A percentile compares a stretch with the other conserved stretches of the same genome.
Evolutionary conservation across 2,113 vertebrate genomes (phyloP).

Genomic region (Anoplopoma fimbria): DNA sequence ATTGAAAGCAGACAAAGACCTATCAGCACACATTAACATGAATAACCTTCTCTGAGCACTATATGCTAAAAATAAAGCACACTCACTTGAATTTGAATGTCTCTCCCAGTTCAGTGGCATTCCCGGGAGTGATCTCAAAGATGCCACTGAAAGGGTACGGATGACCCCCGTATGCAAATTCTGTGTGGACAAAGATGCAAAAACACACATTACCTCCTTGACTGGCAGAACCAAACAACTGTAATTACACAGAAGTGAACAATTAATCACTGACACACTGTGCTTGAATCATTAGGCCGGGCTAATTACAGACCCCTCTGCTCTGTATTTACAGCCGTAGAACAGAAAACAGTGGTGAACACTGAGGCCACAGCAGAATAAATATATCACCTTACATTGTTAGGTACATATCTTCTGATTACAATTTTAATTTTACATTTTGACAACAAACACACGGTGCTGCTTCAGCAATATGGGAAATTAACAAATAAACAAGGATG

Average conservation of each 20-base stretch:
- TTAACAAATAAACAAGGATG: not conserved
- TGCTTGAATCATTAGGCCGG: conserved; percentile 53
- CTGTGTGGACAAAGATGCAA: conserved; percentile 74
- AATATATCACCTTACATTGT: not conserved
- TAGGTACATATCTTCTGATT: not conserved
- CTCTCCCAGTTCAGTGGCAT: conserved; percentile 91
- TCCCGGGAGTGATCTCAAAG: conserved; percentile 95
- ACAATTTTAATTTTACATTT: not conserved
- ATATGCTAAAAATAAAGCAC: not conserved
- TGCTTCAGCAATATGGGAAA: not conserved
- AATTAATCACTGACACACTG: conserved; percentile 37
- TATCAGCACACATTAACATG: not conserved
- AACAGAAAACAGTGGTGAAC: conserved; percentile 27
- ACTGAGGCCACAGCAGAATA: not conserved
- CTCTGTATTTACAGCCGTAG: conserved; percentile 32
- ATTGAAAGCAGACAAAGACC: conserved; percentile 16
- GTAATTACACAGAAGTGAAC: conserved; percentile 46
- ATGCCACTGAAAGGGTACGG: conserved; percentile 96
- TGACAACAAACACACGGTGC: not conserved
- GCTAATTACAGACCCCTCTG: conserved; percentile 39
- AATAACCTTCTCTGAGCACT: not conserved
- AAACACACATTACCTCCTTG: conserved; percentile 14
- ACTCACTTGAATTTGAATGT: conserved; percentile 97
- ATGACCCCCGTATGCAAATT: conserved; percentile 95
- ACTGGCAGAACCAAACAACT: not conserved